Base-by-base conservation (phyloP, 2,797 vertebrate genomes). In the Toxotes lorentzi region DNA sequence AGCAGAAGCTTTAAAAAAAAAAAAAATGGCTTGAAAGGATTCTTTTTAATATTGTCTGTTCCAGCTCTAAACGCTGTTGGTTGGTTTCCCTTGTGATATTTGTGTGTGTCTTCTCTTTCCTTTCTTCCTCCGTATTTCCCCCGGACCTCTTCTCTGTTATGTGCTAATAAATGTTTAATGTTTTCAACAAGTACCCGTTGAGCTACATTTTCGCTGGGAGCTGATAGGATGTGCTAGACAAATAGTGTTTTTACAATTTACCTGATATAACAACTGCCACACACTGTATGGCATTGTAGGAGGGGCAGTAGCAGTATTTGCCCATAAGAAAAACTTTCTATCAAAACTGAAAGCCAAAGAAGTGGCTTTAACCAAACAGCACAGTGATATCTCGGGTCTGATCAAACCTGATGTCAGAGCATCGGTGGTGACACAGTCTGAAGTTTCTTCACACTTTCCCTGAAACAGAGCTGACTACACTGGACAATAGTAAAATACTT, bases 111-210 rank as follows among this genome's bases (percentile, higher is more conserved):
- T 70, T 35, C 10, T 17, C 16, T 17, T 45, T 32, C 23, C 11
- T 38, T 30, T 41, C 10, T 12, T 34, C 17, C 12, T 38, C 4
- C 0, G 21, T 41, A 12, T 53, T 5, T 24, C 54, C 47, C n/a
- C 21, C 13, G n/a, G 1, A 19, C 67, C 23, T 60, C 19, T 14
- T 47, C 12, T 23, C 45, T 41, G 34, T 45, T 32, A 34, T 47
- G 19, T 60, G 51, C 40, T 60, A 77, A 88, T 89, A 82, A 81
- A 90, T 71, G 82, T 65, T 80, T 5, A 51, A 63, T 79, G 57
- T 79, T 79, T 77, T 69, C 30, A 72, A 47, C 21, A 58, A 38
- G 10, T n/a, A n/a, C 12, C 12, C 73, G n/a, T 56, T 47, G 11
- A 51, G 45, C 35, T 56, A 10, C 60, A 51, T 62, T 30, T 5